Base-by-base conservation (phyloP, 2,888 invertebrate genomes). In the Meiosimyza platycephala region DNA sequence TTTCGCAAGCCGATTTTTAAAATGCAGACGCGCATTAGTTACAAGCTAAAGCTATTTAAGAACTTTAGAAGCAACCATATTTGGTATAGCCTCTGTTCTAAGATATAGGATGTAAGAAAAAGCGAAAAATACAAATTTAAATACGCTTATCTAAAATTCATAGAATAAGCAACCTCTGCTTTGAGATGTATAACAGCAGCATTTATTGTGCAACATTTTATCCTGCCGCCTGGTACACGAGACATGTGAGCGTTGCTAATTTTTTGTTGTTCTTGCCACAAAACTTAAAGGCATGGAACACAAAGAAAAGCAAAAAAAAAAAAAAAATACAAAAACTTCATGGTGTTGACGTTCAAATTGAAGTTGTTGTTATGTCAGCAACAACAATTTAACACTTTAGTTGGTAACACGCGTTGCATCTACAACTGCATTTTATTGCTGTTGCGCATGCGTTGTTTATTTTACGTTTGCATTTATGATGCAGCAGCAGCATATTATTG, bases 361-460 rank as follows among this genome's bases (percentile, higher is more conserved):
- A 18, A 48, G 50, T 22, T 51, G 52, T 66, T 62, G 60, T 62
- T 62, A 62, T 33, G 33, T 62, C 60, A 70, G 69, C 52, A 59
- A 54, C 60, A 71, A 62, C 73, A 67, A 63, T 71, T 74, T 74
- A 67, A 74, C 74, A 74, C 74, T 71, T 74, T 40, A 47, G n/a
- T 47, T 28, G 48, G 40, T 47, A 64, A 48, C 64, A 64, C 52
- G 65, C n/a, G 47, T 22, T 62, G 33, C 60, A 28, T 33, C 40
- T 9, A 40, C 40, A 40, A 40, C 40, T 40, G 40, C 40, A 40
- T 3, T 9, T 40, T 9, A 40, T 47, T 62, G 60, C 33, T 47
- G 60, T 40, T 62, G 33, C 60, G 60, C 33, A 33, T 28, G 13
- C 22, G 50, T 51, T 64, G 51, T 50, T 40, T 64, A 33, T 55